A percentile compares a stretch with the other conserved stretches of the same genome.
These are phyloP conservation scores for Liodrosophila aerea DNA, from an alignment of 2,888 invertebrate species.

Conservation along the genomic window DNA sequence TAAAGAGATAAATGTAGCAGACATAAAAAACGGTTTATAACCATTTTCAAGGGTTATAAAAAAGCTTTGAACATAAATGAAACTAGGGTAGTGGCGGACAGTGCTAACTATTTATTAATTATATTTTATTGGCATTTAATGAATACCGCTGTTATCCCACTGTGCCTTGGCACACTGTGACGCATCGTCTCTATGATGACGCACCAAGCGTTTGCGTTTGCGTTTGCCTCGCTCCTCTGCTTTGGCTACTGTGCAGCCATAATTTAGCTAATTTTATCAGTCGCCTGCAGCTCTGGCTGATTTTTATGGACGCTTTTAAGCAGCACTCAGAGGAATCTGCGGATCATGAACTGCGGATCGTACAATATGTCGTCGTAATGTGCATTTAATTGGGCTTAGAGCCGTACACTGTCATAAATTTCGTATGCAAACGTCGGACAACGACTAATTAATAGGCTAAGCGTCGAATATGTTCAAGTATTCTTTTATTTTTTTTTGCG, in stretches of 20 bases:
- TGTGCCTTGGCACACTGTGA: not conserved
- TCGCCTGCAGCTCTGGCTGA: constrained; percentile 43
- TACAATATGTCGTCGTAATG: constrained; percentile 61
- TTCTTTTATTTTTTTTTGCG: constrained; percentile 47
- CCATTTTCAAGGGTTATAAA: too few species aligned
- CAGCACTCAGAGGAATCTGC: not conserved
- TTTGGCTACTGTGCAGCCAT: constrained; percentile 58
- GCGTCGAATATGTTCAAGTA: constrained; percentile 25
- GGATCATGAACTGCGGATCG: not conserved
- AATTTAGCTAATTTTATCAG: constrained; percentile 66
- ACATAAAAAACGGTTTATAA: too few species aligned
- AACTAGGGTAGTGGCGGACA: too few species aligned
- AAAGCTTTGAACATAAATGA: too few species aligned
- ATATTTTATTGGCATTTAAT: too few species aligned
- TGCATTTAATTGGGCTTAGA: constrained; percentile 59
- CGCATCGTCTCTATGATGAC: not conserved
- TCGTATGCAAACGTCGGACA: constrained; percentile 12
- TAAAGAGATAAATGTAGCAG: too few species aligned
- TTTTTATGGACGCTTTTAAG: constrained; percentile 68
- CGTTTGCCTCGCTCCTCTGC: not conserved
- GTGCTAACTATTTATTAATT: too few species aligned
- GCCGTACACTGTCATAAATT: constrained; percentile 54
- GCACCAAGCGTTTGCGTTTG: not conserved
- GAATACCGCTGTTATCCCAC: too few species aligned
- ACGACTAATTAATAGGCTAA: constrained; percentile 65